Evolutionary conservation across 2,888 invertebrate genomes (phyloP).

Genomic region (Monopis laevigella): DNA sequence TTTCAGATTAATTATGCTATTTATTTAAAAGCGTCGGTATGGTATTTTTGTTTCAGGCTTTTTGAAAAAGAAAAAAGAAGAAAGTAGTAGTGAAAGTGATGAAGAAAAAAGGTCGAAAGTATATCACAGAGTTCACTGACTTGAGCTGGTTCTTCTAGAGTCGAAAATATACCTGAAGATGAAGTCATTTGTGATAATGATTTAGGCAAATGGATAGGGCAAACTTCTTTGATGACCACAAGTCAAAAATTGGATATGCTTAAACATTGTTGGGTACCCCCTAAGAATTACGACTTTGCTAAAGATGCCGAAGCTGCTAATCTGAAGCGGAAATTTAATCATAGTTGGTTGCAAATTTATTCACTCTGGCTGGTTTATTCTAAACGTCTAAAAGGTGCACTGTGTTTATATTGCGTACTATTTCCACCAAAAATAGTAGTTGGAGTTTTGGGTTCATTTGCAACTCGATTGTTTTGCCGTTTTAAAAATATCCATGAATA

Average conservation of each 20-base stretch:
- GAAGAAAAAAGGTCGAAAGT: conserved; percentile 13
- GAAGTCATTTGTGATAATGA: conserved; percentile 9
- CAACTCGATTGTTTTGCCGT: conserved; percentile 8
- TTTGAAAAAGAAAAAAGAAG: conserved; percentile 12
- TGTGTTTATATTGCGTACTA: conserved; percentile 12
- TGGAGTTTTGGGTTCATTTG: conserved; percentile 13
- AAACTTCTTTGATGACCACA: conserved; percentile 13
- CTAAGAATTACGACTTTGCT: conserved; percentile 13
- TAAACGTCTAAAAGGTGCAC: conserved; percentile 11
- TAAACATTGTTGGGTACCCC: conserved; percentile 11
- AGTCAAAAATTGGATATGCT: conserved; percentile 13
- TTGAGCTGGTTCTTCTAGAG: conserved; percentile 7
- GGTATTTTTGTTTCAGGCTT: conserved; percentile 9
- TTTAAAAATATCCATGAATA: conserved; percentile 14
- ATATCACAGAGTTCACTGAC: conserved; percentile 12
- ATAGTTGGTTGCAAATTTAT: conserved; percentile 5
- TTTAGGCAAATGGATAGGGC: conserved; percentile 12
- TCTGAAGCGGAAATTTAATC: conserved; percentile 11
- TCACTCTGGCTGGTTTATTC: conserved; percentile 12
- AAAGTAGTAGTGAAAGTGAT: conserved; percentile 12
- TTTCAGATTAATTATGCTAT: conserved; percentile 12
- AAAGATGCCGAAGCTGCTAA: conserved; percentile 13
- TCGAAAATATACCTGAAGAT: conserved; percentile 3
- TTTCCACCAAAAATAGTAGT: conserved; percentile 13
- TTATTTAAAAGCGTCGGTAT: conserved; percentile 1